Evolutionary conservation across 2,797 vertebrate genomes (phyloP).

Genomic region (Rhinoraja longicauda): DNA sequence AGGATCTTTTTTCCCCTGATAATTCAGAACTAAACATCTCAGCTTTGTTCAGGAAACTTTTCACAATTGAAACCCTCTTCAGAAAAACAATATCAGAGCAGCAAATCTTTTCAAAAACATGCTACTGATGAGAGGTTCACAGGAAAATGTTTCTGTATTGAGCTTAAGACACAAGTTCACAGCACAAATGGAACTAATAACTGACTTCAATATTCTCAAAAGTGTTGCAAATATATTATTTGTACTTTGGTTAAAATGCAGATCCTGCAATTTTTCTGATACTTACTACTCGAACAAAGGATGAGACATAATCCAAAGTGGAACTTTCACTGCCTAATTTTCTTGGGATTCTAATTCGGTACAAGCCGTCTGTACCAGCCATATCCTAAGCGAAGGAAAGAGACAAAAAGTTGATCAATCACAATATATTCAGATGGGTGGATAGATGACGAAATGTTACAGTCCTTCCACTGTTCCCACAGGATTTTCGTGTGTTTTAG

Average conservation of each 20-base stretch:
- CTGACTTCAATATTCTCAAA: neutral
- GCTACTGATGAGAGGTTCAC: neutral
- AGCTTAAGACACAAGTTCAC: neutral
- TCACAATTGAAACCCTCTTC: too few species aligned
- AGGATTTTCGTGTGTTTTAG: too few species aligned
- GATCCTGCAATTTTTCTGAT: neutral
- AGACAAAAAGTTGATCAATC: neutral
- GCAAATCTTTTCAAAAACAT: too few species aligned
- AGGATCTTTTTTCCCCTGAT: too few species aligned
- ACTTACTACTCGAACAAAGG: constrained; percentile 82
- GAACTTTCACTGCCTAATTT: constrained; percentile 60
- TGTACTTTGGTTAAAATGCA: neutral
- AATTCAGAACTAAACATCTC: too few species aligned
- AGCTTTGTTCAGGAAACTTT: too few species aligned
- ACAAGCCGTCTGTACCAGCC: constrained; percentile 75
- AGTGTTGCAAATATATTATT: neutral
- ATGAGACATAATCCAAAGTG: constrained; percentile 67
- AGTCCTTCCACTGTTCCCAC: too few species aligned
- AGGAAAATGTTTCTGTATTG: neutral
- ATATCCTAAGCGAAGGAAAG: constrained; percentile 64
- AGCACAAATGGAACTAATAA: neutral
- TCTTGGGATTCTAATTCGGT: constrained; percentile 72
- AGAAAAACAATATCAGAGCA: too few species aligned
- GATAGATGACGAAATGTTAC: too few species aligned
- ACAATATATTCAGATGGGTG: neutral